Evolutionary conservation across 1,140 invertebrate genomes (phyloP).

Genomic region (Bombus sibiricus): DNA sequence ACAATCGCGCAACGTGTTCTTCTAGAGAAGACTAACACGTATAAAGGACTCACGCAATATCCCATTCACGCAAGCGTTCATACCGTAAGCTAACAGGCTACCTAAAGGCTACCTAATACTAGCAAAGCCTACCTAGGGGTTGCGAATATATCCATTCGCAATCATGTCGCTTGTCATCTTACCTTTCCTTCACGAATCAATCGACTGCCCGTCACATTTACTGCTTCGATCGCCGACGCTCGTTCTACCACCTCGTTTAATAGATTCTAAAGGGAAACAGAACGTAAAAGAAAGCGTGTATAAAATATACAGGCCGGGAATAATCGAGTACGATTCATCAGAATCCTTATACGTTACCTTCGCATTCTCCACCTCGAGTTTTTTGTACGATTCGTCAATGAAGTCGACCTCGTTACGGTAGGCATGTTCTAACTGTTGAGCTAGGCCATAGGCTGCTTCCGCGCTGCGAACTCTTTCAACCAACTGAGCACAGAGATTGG

Average conservation of each 20-base stretch:
- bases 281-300: background rate
- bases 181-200: constrained; percentile 99
- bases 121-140: constrained; percentile 46
- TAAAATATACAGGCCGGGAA: background rate
- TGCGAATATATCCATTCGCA: constrained; percentile 42
- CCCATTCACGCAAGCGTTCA: constrained; percentile 69
- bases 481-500: constrained; percentile 94
- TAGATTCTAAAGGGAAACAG: constrained; percentile 88
- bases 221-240: constrained; percentile 96
- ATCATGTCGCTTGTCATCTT: constrained; percentile 77
- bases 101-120: constrained; percentile 62
- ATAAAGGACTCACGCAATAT: constrained; percentile 56
- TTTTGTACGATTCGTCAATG: constrained; percentile 90
- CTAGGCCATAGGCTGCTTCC: constrained; percentile 92
- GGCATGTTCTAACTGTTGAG: constrained; percentile 93
- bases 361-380: constrained; percentile 90
- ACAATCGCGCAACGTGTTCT: constrained; percentile 13
- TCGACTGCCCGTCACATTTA: constrained; percentile 96
- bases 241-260: constrained; percentile 95
- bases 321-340: background rate
- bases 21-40: constrained; percentile 33
- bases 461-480: constrained; percentile 94
- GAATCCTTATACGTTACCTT: constrained; percentile 84
- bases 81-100: constrained; percentile 68
- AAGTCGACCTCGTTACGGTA: constrained; percentile 94